Percentiles rank a stretch among this genome's conserved stretches.
Evolutionary conservation across 2,888 invertebrate species (phyloP).

Genomic region (Nebria salina): DNA sequence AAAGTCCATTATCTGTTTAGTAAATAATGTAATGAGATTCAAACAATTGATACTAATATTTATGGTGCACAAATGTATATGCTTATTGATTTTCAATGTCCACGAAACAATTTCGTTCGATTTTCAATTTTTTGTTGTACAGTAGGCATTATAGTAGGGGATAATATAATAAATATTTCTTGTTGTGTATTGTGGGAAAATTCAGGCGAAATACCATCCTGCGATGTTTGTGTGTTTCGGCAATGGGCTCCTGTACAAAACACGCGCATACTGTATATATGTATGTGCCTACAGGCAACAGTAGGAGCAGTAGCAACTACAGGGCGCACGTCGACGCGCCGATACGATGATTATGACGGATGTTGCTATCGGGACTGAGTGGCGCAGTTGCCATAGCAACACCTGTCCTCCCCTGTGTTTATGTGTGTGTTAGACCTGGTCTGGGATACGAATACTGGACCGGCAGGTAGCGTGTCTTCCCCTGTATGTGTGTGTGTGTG

Average conservation of each 20-base stretch:
- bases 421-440: background rate
- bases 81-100: too few species aligned
- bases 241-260: background rate
- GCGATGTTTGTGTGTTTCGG: background rate
- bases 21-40: too few species aligned
- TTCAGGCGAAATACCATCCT: background rate
- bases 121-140: background rate
- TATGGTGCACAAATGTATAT: too few species aligned
- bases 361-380: conserved; percentile 38
- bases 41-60: too few species aligned
- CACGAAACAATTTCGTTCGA: background rate
- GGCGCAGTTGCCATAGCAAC: conserved; percentile 35
- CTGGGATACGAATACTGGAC: background rate
- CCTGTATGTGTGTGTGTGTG: background rate
- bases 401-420: conserved; percentile 14
- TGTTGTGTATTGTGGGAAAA: background rate
- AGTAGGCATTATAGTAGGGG: background rate
- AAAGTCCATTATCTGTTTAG: too few species aligned
- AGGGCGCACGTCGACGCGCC: background rate
- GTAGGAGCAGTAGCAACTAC: background rate
- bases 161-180: background rate
- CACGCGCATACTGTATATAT: too few species aligned
- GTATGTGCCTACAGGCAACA: background rate
- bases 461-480: conserved; percentile 9
- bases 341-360: conserved; percentile 38